phyloP scores from a whole-genome alignment of 2,113 vertebrate species.

The Phylloscopus whistleri region DNA sequence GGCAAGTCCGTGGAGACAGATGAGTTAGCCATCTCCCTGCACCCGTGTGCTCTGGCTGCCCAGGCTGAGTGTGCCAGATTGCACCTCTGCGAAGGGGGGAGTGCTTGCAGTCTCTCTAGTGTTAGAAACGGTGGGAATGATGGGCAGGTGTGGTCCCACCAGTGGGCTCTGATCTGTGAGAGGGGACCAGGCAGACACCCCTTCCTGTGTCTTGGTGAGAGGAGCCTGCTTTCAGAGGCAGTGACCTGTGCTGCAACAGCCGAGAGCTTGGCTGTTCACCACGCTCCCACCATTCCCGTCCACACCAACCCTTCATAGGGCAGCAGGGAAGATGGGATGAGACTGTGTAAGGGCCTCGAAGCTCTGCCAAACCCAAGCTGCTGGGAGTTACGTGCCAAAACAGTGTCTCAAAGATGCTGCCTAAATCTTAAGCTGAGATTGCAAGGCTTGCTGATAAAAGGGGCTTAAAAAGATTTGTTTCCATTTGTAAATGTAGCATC shows the following conservation, averaged over 20 bases:
- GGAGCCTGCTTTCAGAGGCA: not conserved
- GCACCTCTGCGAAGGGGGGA: accelerated
- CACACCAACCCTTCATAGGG: accelerated
- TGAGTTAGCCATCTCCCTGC: not conserved
- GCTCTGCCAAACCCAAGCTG: accelerated
- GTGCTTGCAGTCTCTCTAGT: accelerated
- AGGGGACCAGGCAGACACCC: accelerated
- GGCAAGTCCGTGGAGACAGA: not conserved
- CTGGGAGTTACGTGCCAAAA: not conserved
- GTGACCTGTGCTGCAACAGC: not conserved
- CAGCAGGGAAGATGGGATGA: accelerated
- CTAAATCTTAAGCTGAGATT: not conserved
- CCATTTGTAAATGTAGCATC: not conserved
- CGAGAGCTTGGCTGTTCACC: accelerated
- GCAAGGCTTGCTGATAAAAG: not conserved
- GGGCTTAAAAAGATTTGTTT: not conserved
- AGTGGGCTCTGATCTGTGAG: not conserved
- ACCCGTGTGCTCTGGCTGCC: not conserved
- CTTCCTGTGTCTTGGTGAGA: not conserved
- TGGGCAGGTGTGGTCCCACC: not conserved
- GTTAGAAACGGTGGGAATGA: not conserved
- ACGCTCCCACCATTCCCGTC: accelerated
- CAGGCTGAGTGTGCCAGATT: not conserved
- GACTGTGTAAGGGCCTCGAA: accelerated
- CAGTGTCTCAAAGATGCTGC: not conserved